Evolutionary conservation across 1,140 invertebrate species (phyloP), one percentile per base, ranked within the genome.

Genomic region (Drosophila sturtevanti): DNA sequence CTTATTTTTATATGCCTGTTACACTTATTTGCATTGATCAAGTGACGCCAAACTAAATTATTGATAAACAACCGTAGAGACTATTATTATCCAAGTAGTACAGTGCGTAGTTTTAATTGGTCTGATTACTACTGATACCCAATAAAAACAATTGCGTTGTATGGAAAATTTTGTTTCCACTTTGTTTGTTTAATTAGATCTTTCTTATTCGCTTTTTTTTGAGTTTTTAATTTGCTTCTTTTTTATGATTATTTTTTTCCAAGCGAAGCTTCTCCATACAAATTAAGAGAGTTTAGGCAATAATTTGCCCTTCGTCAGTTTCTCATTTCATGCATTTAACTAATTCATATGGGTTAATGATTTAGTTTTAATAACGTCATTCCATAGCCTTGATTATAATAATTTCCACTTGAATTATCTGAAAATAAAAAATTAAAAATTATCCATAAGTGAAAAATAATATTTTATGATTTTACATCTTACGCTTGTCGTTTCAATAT

Each of bases 141-240:
- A 52, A 65, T 56, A 64, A 41, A 59, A 61, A 55, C 77, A 71
- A 77, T 78, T 85, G 81, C 70, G 73, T 22, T 55, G 51, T 63
- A 21, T 74, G 56, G 66, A 69, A 72, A 87, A 72, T 81, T 81
- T 85, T 56, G 41, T 48, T 54, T 85, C 70, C 78, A 72, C 54
- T 72, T 55, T 35, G 37, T 72, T 55, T 35, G 37, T 38, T 48
- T 48, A 38, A 54, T 60, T 21, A 58, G 41, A 48, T 48, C 41
- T 48, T 44, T 37, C 5, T 22, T 37, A 18, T 69, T 63, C 35
- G 54, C 5, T 4, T 1, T 31, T 31, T 31, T 24, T 63, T 7
- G n/a, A n/a, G n/a, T 21, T n/a, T 48, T 48, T 14, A 5, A 11
- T 44, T 18, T 16, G 14, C n/a, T 14, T 10, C n/a, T 55, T 31